Conservation (phyloP, 2,888 invertebrate species). For the Spicauda simplicius region DNA sequence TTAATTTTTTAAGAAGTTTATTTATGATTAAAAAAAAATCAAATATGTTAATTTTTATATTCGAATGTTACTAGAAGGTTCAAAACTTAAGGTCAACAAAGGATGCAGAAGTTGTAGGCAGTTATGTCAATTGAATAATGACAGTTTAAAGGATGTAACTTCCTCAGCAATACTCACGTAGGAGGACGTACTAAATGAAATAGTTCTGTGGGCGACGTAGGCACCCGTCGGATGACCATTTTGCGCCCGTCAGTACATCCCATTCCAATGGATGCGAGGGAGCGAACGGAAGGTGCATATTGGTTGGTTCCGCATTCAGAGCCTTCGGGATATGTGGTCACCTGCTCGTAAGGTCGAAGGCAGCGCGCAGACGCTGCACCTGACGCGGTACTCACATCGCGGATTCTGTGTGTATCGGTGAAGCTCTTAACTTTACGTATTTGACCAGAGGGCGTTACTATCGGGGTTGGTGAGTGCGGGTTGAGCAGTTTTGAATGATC, state of each 20-base stretch:
- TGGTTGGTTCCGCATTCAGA: conserved; percentile 86
- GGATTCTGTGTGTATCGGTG: conserved; percentile 78
- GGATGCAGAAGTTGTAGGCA: conserved; percentile 47
- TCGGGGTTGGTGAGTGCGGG: conserved; percentile 63
- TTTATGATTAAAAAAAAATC: too few relatives aligned
- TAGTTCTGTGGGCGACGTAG: conserved; percentile 93
- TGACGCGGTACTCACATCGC: conserved; percentile 74
- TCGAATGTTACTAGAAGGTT: not conserved
- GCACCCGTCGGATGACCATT: conserved; percentile 93
- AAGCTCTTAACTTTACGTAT: conserved; percentile 83
- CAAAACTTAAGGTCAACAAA: conserved; percentile 17
- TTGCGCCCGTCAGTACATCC: conserved; percentile 95
- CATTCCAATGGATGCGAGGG: conserved; percentile 93
- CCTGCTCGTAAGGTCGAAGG: conserved; percentile 79
- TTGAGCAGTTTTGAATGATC: conserved; percentile 74
- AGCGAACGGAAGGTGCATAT: conserved; percentile 90
- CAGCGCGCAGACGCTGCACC: conserved; percentile 78
- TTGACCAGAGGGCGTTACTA: conserved; percentile 76
- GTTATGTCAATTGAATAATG: conserved; percentile 78
- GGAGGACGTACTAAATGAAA: conserved; percentile 94
- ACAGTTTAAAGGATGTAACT: conserved; percentile 69
- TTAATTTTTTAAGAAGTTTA: too few relatives aligned
- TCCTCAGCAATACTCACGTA: conserved; percentile 87
- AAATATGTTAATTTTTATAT: not conserved
- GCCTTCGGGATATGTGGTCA: conserved; percentile 80